Evolutionary conservation across 2,113 vertebrate species (phyloP).

Genomic region (Herpetotheres cachinnans): DNA sequence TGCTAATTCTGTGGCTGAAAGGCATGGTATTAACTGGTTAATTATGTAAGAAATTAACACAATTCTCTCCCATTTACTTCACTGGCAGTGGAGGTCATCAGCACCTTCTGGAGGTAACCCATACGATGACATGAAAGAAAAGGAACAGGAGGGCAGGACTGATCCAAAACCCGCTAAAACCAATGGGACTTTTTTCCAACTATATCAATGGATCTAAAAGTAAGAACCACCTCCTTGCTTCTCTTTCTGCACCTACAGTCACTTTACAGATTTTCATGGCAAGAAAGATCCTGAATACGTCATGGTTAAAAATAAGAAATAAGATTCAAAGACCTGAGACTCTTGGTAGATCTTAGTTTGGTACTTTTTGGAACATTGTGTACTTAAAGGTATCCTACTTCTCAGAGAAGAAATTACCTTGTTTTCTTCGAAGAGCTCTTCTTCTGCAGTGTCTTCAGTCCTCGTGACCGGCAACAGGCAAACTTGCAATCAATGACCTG

Average conservation of each 20-base stretch:
- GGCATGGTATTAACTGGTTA: background rate
- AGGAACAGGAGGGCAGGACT: background rate
- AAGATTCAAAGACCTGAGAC: background rate
- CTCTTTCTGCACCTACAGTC: background rate
- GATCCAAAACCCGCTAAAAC: background rate
- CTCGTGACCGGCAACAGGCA: slow-evolving; percentile 68
- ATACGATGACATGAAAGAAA: background rate
- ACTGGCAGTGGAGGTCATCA: background rate
- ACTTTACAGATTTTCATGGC: background rate
- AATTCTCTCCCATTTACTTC: background rate
- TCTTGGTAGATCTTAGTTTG: background rate
- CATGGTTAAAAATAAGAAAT: background rate
- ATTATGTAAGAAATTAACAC: background rate
- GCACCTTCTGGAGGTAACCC: background rate
- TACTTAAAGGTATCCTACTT: background rate
- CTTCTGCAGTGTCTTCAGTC: slow-evolving; percentile 69
- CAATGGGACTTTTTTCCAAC: background rate
- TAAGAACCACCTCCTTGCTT: background rate
- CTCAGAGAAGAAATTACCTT: slow-evolving; percentile 72
- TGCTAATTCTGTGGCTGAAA: background rate
- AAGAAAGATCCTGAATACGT: background rate
- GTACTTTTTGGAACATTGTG: background rate
- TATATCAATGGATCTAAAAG: background rate
- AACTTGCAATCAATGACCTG: slow-evolving; percentile 86
- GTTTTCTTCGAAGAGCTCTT: slow-evolving; percentile 74